These are phyloP conservation scores for Torymus tubicola DNA, from an alignment of 2,888 invertebrate genomes.

Conservation along the genomic window DNA sequence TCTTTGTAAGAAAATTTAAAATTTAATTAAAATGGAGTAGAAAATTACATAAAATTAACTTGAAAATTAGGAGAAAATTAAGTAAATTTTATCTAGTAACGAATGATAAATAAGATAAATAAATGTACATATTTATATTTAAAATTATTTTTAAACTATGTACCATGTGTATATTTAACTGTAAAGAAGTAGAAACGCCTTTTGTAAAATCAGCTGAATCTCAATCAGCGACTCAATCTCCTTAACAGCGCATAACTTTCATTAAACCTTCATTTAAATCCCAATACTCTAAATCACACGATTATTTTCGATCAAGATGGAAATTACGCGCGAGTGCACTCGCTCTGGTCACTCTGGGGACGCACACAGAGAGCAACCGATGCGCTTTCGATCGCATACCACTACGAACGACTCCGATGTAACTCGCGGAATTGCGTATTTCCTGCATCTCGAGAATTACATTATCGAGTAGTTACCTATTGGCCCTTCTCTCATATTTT, in stretches of 20 bases:
- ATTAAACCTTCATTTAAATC: background rate
- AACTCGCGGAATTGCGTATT: conserved; percentile 47
- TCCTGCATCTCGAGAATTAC: conserved; percentile 52
- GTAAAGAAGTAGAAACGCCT: too few species aligned
- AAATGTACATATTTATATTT: too few species aligned
- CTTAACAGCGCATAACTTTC: too few species aligned
- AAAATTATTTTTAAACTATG: too few species aligned
- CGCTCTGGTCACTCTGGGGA: background rate
- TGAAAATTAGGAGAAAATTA: too few species aligned
- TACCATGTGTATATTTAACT: too few species aligned
- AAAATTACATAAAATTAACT: too few species aligned
- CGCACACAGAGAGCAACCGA: background rate
- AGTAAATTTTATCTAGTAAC: too few species aligned
- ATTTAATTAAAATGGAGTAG: too few species aligned
- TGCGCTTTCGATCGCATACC: conserved; percentile 16
- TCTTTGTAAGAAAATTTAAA: too few species aligned
- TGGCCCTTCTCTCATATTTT: conserved; percentile 25
- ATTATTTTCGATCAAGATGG: conserved; percentile 8
- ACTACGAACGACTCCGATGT: conserved; percentile 19
- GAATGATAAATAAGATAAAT: too few species aligned
- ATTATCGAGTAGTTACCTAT: conserved; percentile 44
- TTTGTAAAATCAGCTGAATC: background rate
- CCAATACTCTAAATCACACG: background rate
- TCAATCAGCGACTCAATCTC: background rate
- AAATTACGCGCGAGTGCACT: conserved; percentile 29